Base-by-base conservation (phyloP, 2,888 invertebrate genomes). In the Aphodius sticticus region DNA sequence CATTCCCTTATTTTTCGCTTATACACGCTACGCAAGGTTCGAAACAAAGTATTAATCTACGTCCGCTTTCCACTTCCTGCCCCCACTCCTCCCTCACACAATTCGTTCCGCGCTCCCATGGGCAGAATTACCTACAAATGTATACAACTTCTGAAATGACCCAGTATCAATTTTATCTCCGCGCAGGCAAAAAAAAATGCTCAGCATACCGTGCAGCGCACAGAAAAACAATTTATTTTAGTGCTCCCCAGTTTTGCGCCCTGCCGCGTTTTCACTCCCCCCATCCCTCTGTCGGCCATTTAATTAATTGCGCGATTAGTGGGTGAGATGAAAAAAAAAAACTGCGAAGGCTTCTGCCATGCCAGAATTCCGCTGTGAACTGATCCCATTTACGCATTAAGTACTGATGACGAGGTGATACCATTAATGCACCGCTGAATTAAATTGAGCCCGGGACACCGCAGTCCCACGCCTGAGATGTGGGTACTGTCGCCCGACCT, bases 1-100 rank as follows among this genome's bases (percentile, higher is more conserved):
- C 53, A 7, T 53, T 53, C 53, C 53, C 53, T 53, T 53, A 53
- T 53, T 53, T 53, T 53, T 53, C 53, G 53, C 53, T 53, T 53
- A 53, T 53, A 53, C 53, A 53, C 53, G 7, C 9, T 53, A 12
- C 53, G 12, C 53, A 53, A 53, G 53, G 53, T 53, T 53, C 53
- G 53, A 53, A 53, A 53, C 53, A 53, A 53, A 53, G 53, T 53
- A 53, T 53, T 53, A 53, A 53, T 53, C 53, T 53, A 53, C 53
- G 53, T 53, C 53, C 53, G 53, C 12, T 53, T 53, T 7, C 53
- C 53, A 53, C 53, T 53, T 53, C 53, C 53, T 53, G 6, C 53
- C 53, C 53, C 53, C 12, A 53, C 53, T 53, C 53, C 53, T 53
- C 53, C 9, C 7, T 7, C 12, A 53, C 12, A 53, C 53, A 53